These are phyloP conservation scores for Enteromius thamalakanensis DNA, from an alignment of 2,797 vertebrate genomes.

Conservation along the genomic window DNA sequence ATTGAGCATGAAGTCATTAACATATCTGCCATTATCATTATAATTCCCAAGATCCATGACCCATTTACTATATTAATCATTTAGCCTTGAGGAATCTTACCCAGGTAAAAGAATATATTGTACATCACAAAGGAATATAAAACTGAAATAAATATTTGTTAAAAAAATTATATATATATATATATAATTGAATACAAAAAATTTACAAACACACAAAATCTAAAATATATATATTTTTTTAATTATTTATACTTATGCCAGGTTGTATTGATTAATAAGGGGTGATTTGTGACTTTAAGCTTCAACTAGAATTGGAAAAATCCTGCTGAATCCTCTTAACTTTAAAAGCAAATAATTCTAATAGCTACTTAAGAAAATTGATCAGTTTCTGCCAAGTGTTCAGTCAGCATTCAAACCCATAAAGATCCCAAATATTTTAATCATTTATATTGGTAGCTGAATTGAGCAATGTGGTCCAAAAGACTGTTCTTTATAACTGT, in stretches of 20 bases:
- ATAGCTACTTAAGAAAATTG: neutral
- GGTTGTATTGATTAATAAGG: neutral
- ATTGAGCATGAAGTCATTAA: slow-evolving; percentile 11
- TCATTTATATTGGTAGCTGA: neutral
- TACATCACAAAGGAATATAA: slow-evolving; percentile 1
- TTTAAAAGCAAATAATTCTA: neutral
- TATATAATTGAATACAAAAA: neutral
- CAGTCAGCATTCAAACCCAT: neutral
- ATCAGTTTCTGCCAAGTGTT: neutral
- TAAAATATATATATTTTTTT: neutral
- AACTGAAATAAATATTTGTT: neutral
- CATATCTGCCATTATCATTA: neutral
- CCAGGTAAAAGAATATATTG: neutral
- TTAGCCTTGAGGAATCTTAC: neutral
- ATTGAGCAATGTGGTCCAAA: neutral
- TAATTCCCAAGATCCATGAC: slow-evolving; percentile 30
- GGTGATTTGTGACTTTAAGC: neutral
- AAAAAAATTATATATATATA: neutral
- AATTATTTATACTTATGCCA: neutral
- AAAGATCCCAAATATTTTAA: neutral
- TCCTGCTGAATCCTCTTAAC: neutral
- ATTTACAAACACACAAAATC: neutral
- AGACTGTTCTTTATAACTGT: too few relatives aligned
- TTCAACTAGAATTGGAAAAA: neutral
- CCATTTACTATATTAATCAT: slow-evolving; percentile 31